A percentile compares a stretch with the other conserved stretches of the same genome.
These are phyloP conservation scores for Pandion haliaetus DNA, from an alignment of 2,113 vertebrate genomes.

Conservation along the genomic window DNA sequence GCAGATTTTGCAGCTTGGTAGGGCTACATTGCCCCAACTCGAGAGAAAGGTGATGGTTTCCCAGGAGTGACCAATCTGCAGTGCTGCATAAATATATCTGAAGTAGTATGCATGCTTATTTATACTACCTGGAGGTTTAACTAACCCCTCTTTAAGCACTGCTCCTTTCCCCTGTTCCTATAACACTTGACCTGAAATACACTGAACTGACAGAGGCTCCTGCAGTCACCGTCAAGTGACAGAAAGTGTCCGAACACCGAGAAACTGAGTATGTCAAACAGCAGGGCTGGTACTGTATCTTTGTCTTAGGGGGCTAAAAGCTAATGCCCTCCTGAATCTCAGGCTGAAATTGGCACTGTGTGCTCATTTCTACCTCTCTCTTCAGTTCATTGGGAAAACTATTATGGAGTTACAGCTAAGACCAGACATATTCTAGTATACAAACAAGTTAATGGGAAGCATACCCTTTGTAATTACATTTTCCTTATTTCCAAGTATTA, in stretches of 20 bases:
- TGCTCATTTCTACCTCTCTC: not conserved
- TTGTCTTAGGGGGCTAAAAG: not conserved
- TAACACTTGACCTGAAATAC: not conserved
- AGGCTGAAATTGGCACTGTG: not conserved
- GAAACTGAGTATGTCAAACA: not conserved
- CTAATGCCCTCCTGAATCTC: not conserved
- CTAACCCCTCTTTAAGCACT: not conserved
- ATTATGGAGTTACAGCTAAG: not conserved
- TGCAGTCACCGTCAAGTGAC: not conserved
- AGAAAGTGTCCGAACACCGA: not conserved
- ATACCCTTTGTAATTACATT: not conserved
- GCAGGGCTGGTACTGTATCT: not conserved
- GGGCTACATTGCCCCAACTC: not conserved
- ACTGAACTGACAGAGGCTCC: not conserved
- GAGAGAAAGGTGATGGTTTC: not conserved
- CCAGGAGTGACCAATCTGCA: not conserved
- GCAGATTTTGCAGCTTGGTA: not conserved
- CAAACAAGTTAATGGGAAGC: not conserved
- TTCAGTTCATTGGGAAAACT: not conserved
- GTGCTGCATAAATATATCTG: not conserved
- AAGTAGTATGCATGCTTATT: not conserved
- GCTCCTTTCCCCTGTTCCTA: not conserved
- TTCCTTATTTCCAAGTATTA: not conserved
- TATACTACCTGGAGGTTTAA: not conserved
- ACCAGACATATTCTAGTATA: not conserved